Percentiles rank a stretch among this genome's conserved stretches.
phyloP scores from a whole-genome alignment of 2,888 invertebrate species.

The Scaptomyza tumidula region DNA sequence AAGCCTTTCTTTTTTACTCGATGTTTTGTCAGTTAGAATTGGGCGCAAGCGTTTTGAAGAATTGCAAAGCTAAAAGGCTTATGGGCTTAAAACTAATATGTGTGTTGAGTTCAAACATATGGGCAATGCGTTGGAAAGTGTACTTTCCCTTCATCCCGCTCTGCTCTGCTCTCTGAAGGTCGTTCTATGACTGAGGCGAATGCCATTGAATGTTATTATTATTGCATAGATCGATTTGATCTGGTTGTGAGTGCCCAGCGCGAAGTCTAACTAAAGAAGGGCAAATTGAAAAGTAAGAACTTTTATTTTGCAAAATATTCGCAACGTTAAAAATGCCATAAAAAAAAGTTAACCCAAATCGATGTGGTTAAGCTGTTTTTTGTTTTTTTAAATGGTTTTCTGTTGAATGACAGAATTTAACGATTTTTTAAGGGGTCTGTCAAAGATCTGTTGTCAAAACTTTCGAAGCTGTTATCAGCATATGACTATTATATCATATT shows the following conservation, averaged over 20 bases:
- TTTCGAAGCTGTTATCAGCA: neutral
- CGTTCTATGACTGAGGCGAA: constrained; percentile 50
- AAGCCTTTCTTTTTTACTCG: constrained; percentile 66
- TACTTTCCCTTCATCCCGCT: constrained; percentile 61
- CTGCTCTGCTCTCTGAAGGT: constrained; percentile 54
- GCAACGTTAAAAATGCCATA: neutral
- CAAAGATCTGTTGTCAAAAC: neutral
- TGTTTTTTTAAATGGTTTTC: neutral
- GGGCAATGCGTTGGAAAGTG: constrained; percentile 45
- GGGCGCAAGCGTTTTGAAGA: constrained; percentile 64
- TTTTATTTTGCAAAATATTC: constrained; percentile 9
- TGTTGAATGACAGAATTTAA: no score
- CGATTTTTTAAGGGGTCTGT: no score
- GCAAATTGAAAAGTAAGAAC: constrained; percentile 12
- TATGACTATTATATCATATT: no score
- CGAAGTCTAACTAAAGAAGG: constrained; percentile 20
- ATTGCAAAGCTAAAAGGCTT: constrained; percentile 78
- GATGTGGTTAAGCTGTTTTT: no score
- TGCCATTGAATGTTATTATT: constrained; percentile 17
- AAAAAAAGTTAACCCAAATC: constrained; percentile 3
- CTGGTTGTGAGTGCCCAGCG: constrained; percentile 17
- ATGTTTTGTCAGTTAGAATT: constrained; percentile 75
- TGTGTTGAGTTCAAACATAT: constrained; percentile 11
- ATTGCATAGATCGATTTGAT: constrained; percentile 50
- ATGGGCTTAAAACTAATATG: constrained; percentile 53